Conservation (phyloP, 2,888 invertebrate genomes). For the Cephus spinipes region DNA sequence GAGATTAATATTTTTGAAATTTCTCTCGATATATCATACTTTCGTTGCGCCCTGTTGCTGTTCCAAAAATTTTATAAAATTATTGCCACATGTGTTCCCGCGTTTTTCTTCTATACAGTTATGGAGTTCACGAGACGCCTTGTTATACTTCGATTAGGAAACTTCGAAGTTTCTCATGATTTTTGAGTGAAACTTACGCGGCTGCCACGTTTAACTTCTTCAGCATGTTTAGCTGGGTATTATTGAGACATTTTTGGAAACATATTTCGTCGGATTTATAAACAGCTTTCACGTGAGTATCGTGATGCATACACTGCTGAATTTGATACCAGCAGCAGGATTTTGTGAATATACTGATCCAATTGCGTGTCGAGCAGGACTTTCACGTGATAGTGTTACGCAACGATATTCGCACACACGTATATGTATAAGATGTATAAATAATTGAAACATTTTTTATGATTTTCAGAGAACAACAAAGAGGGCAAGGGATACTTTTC, state of each 20-base stretch:
- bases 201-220: background rate
- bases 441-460: background rate
- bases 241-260: background rate
- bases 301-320: background rate
- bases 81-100: slow-evolving; percentile 36
- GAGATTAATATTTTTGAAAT: background rate
- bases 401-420: background rate
- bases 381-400: background rate
- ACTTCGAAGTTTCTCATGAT: slow-evolving; percentile 15
- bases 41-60: background rate
- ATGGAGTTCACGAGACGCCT: background rate
- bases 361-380: background rate
- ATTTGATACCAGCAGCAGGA: background rate
- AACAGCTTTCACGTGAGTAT: background rate
- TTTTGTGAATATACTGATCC: no score
- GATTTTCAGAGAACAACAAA: slow-evolving; percentile 32
- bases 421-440: background rate
- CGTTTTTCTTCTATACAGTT: slow-evolving; percentile 32
- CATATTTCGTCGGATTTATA: slow-evolving; percentile 9
- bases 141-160: background rate
- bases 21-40: background rate
- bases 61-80: background rate
- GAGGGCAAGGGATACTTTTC: slow-evolving; percentile 27
- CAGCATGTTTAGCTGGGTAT: background rate
- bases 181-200: slow-evolving; percentile 29